A percentile compares a stretch with the other conserved stretches of the same genome.
Conservation (phyloP, 2,113 vertebrate genomes). For the Otocyon megalotis region DNA sequence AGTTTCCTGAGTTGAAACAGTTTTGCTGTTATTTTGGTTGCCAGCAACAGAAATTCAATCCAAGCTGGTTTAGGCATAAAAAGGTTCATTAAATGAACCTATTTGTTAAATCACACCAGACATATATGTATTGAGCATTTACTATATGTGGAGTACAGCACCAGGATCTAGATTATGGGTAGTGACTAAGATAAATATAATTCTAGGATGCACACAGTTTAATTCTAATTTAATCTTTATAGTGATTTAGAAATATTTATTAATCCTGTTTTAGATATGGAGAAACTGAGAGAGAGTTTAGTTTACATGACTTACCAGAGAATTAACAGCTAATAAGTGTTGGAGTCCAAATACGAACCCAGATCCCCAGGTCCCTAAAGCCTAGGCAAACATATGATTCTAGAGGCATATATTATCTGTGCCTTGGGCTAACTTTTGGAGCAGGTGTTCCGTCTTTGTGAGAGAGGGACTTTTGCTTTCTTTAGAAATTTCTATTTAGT, state of each 20-base stretch:
- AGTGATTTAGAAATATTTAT: not conserved
- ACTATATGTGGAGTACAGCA: not conserved
- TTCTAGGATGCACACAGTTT: not conserved
- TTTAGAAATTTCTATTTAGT: not conserved
- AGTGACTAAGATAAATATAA: not conserved
- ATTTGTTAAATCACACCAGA: not conserved
- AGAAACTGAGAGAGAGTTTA: not conserved
- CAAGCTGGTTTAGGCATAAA: not conserved
- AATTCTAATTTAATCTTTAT: not conserved
- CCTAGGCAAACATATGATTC: not conserved
- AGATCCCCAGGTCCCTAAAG: not conserved
- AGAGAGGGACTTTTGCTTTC: not conserved
- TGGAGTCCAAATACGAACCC: not conserved
- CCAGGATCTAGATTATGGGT: not conserved
- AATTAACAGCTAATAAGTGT: not conserved
- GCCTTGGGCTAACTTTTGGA: not conserved
- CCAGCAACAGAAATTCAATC: not conserved
- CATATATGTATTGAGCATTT: not conserved
- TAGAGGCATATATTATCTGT: not conserved
- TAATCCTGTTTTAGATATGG: not conserved
- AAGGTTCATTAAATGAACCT: not conserved
- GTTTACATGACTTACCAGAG: not conserved
- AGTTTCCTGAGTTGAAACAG: not conserved
- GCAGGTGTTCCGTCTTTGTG: not conserved
- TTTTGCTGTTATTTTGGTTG: not conserved